Base-by-base conservation (phyloP, 2,888 invertebrate genomes). In the Cheilosia vernalis region DNA sequence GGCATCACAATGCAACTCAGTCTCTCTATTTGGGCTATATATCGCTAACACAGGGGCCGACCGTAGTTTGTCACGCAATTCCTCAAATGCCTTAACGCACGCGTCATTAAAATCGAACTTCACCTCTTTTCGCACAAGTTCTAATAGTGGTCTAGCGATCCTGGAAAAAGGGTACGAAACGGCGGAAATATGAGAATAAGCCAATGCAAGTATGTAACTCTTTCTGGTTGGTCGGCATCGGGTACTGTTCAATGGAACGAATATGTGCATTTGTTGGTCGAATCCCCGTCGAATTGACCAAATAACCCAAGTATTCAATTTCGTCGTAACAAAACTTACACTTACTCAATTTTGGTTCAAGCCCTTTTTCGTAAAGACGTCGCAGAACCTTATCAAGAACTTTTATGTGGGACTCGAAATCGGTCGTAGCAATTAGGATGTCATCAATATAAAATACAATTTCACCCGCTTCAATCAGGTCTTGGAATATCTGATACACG, bases 1-100 rank as follows among this genome's bases (percentile, higher is more conserved):
- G 2, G 89, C 89, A 83, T 90, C 90, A 4, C 89, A 90, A 66
- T 91, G 90, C 4, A 90, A 61, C 78, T 90, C 89, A 13, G 89
- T 89, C 47, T 87, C 81, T 6, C 47, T 40, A 64, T 79, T 69
- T 10, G 88, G 88, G 53, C 89, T 84, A 76, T 89, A 91, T 4
- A 91, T 74, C 4, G 88, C 86, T 17, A 91, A 74, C 19, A 90
- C 87, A n/a, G 88, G 89, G 9, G 87, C 19, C 9, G 72, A 37
- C 7, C 81, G 24, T 17, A 88, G 17, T 47, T 42, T 64, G 24
- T 37, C 37, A 17, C 17, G 24, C 15, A 85, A 24, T 4, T 47
- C 21, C 13, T 77, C 15, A 33, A 85, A 76, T 13, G 73, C 67
- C 2, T 64, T 17, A 13, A 67, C 9, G 69, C 87, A 72, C 2